phyloP scores from a whole-genome alignment of 2,797 vertebrate species.

The Antrozous pallidus region DNA sequence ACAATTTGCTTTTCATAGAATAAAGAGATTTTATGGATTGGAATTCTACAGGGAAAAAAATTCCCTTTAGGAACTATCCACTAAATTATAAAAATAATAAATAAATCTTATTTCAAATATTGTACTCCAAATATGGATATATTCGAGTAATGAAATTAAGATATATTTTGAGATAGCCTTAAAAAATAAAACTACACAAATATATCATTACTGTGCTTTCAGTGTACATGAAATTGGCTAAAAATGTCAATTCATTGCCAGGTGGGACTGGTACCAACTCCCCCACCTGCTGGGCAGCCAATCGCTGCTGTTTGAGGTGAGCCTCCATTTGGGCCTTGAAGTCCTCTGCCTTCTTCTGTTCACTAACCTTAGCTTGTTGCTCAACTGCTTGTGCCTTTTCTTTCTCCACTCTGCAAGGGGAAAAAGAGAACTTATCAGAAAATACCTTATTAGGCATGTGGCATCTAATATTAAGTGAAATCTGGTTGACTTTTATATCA shows the following conservation, averaged over 20 bases:
- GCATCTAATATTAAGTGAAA: neutral
- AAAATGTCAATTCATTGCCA: conserved; percentile 65
- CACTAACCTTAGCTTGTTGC: conserved; percentile 93
- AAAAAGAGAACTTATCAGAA: conserved; percentile 50
- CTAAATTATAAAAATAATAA: neutral
- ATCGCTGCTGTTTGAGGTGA: conserved; percentile 92
- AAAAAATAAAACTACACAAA: conserved; percentile 9
- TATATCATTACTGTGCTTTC: neutral
- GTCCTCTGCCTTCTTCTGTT: conserved; percentile 90
- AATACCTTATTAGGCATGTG: neutral
- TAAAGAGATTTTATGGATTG: neutral
- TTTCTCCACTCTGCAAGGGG: conserved; percentile 91
- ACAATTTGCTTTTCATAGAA: neutral
- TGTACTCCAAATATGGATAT: neutral
- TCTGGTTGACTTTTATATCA: neutral
- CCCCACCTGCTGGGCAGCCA: conserved; percentile 92
- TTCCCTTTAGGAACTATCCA: neutral
- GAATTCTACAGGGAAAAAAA: neutral
- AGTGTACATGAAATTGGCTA: conserved; percentile 54
- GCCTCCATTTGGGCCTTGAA: conserved; percentile 91
- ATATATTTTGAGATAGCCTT: neutral
- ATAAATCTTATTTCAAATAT: neutral
- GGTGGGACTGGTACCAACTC: conserved; percentile 74
- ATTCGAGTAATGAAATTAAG: conserved; percentile 26
- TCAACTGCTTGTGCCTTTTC: conserved; percentile 97